Evolutionary conservation across 2,113 vertebrate species (phyloP).

Genomic region (Chitala chitala): DNA sequence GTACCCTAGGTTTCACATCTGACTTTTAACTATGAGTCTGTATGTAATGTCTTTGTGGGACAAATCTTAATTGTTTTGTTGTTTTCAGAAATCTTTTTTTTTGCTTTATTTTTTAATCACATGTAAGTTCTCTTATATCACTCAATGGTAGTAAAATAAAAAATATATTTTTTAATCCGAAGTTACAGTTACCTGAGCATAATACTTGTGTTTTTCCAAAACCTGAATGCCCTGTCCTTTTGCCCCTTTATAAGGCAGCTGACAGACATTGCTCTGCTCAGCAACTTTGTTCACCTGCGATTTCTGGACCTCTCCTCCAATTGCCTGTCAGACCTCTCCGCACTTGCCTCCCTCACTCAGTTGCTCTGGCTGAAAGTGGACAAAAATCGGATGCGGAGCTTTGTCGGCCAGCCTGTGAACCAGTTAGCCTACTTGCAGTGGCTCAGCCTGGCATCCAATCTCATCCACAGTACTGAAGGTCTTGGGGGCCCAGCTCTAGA

Average conservation of each 20-base stretch:
- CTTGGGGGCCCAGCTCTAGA: slow-evolving; percentile 68
- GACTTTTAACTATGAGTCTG: no score
- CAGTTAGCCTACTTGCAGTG: slow-evolving; percentile 78
- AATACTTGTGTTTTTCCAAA: neutral
- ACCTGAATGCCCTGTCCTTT: neutral
- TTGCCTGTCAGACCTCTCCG: slow-evolving; percentile 71
- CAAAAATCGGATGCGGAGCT: slow-evolving; percentile 59
- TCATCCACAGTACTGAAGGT: slow-evolving; percentile 63
- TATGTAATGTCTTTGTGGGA: no score
- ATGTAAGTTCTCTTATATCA: no score
- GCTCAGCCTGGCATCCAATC: slow-evolving; percentile 76
- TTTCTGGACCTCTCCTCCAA: slow-evolving; percentile 88
- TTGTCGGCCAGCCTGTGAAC: slow-evolving; percentile 59
- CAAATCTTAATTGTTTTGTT: no score
- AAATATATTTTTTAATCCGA: no score
- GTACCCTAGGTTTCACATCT: neutral
- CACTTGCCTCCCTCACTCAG: slow-evolving; percentile 71
- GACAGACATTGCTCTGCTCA: slow-evolving; percentile 69
- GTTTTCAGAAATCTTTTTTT: no score
- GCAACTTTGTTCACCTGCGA: slow-evolving; percentile 74
- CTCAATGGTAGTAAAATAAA: no score
- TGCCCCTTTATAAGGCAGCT: slow-evolving; percentile 58
- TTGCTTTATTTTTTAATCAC: no score
- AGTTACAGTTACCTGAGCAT: no score
- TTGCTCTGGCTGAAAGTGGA: slow-evolving; percentile 88